Percentiles rank a stretch among this genome's conserved stretches.
Conservation (phyloP, 2,113 vertebrate genomes). For the Callorhinus ursinus region DNA sequence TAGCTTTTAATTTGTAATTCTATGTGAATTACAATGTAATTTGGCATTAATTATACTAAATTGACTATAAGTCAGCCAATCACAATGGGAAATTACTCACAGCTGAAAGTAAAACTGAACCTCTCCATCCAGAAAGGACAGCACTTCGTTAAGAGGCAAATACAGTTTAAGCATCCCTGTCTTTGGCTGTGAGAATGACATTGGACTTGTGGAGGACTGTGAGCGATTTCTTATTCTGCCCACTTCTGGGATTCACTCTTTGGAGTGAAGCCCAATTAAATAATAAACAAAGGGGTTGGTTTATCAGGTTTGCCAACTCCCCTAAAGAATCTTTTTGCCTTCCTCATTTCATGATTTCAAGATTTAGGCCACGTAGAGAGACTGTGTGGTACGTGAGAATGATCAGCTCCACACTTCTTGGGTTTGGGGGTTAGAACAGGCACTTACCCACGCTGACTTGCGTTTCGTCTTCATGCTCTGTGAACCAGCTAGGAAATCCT, state of each 20-base stretch:
- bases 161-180: neutral
- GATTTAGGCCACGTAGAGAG: neutral
- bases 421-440: neutral
- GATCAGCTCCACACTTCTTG: neutral
- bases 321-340: neutral
- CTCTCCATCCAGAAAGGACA: conserved; percentile 32
- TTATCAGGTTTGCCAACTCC: neutral
- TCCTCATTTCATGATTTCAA: neutral
- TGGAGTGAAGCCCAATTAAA: conserved; percentile 9
- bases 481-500: conserved; percentile 16
- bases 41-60: conserved; percentile 74
- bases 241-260: neutral
- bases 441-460: neutral
- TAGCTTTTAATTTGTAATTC: conserved; percentile 79
- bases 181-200: neutral
- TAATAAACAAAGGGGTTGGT: conserved; percentile 13
- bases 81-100: conserved; percentile 67
- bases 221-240: neutral
- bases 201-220: neutral
- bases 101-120: conserved; percentile 72
- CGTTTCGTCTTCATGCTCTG: neutral
- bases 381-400: neutral
- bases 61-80: conserved; percentile 71
- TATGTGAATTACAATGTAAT: conserved; percentile 76
- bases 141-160: neutral